Evolutionary conservation across 2,888 invertebrate species (phyloP).

Genomic region (Aradus depressus): DNA sequence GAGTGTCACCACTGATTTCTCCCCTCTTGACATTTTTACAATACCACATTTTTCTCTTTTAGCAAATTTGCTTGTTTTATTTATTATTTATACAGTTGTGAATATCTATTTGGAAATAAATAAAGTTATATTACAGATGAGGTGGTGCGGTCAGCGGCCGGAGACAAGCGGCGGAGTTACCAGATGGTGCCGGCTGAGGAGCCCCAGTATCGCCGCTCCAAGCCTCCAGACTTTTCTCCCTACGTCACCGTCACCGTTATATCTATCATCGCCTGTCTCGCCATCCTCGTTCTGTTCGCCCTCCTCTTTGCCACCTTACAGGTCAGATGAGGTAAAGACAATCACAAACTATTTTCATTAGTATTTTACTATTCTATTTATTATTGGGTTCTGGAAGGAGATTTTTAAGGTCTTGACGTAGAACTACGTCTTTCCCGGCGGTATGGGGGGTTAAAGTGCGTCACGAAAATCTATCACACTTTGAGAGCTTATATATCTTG

Average conservation of each 20-base stretch:
- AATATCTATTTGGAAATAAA: too few relatives aligned
- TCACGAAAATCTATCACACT: too few relatives aligned
- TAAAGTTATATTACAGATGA: conserved; percentile 8
- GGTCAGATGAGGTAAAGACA: conserved; percentile 25
- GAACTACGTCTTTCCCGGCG: too few relatives aligned
- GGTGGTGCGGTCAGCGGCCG: conserved; percentile 17
- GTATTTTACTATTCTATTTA: background rate
- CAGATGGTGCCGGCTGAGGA: conserved; percentile 17
- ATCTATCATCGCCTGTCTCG: conserved; percentile 24
- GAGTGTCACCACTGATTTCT: too few relatives aligned
- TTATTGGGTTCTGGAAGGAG: background rate
- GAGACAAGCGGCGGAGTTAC: conserved; percentile 23
- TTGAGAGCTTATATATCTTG: background rate
- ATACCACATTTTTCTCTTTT: too few relatives aligned
- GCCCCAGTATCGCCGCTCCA: conserved; percentile 15
- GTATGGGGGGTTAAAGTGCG: too few relatives aligned
- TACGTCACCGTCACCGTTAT: conserved; percentile 26
- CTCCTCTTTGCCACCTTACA: conserved; percentile 24
- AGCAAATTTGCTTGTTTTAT: too few relatives aligned
- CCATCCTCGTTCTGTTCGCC: conserved; percentile 25
- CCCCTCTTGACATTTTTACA: too few relatives aligned
- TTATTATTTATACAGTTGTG: too few relatives aligned
- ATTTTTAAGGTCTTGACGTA: background rate
- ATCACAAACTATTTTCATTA: background rate
- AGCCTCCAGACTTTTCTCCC: conserved; percentile 25